Evolutionary conservation across 2,797 vertebrate genomes (phyloP).

Genomic region (Pitangus sulphuratus): DNA sequence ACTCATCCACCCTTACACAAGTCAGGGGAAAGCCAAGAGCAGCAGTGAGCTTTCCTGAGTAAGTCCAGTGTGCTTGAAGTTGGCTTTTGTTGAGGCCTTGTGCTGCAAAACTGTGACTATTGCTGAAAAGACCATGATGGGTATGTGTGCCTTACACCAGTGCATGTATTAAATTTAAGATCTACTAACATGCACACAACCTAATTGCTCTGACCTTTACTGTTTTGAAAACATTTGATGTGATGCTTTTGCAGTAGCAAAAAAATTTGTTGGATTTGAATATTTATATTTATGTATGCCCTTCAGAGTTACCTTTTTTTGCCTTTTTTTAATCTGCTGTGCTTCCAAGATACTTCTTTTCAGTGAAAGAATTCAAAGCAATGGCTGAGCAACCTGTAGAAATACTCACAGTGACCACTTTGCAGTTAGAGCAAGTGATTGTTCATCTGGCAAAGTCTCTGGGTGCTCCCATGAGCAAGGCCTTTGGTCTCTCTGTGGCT

Average conservation of each 20-base stretch:
- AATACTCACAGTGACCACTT: neutral
- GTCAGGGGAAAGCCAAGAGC: neutral
- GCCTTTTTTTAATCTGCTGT: neutral
- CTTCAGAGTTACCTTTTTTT: neutral
- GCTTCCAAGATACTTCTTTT: neutral
- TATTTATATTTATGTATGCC: neutral
- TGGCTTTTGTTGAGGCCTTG: neutral
- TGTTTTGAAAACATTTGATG: neutral
- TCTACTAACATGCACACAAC: fast-evolving
- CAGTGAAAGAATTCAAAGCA: neutral
- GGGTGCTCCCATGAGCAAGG: fast-evolving
- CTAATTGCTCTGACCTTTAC: neutral
- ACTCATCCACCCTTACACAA: too few relatives aligned
- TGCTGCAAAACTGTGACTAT: neutral
- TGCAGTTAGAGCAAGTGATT: neutral
- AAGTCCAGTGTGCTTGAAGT: fast-evolving
- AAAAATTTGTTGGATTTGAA: neutral
- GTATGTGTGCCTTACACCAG: neutral
- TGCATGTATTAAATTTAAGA: neutral
- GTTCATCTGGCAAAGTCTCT: fast-evolving
- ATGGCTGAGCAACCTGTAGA: neutral
- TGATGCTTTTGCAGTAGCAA: neutral
- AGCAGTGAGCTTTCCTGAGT: neutral
- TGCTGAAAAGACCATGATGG: neutral
- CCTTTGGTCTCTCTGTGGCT: neutral